phyloP scores from a whole-genome alignment of 2,888 invertebrate species.

The Laothoe populi region DNA sequence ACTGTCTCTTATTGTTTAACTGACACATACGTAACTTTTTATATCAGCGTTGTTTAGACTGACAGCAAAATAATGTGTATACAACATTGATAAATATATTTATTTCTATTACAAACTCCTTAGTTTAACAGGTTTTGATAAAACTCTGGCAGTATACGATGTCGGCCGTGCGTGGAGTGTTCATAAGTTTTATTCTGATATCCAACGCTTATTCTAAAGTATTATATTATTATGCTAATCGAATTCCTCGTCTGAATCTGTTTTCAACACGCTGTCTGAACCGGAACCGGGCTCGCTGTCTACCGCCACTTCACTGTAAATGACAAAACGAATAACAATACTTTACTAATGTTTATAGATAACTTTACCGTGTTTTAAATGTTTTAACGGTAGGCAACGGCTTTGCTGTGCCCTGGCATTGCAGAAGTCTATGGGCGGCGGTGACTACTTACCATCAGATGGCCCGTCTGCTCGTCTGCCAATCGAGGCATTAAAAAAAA shows the following conservation, averaged over 20 bases:
- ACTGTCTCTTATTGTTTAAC: not conserved
- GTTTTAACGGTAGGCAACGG: no score
- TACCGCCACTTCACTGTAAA: slow-evolving; percentile 66
- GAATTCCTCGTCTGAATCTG: slow-evolving; percentile 81
- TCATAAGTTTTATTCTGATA: slow-evolving; percentile 16
- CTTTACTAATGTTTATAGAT: no score
- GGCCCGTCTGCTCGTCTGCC: no score
- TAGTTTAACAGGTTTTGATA: not conserved
- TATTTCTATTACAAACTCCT: not conserved
- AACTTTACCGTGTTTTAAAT: no score
- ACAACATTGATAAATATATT: not conserved
- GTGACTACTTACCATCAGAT: no score
- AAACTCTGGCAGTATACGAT: no score
- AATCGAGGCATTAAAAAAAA: no score
- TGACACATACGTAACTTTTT: not conserved
- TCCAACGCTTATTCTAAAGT: slow-evolving; percentile 27
- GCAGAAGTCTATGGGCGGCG: no score
- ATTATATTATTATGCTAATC: slow-evolving; percentile 53
- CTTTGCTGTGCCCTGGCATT: no score
- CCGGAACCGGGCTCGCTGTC: slow-evolving; percentile 79
- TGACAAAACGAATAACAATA: slow-evolving; percentile 30
- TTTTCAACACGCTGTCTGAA: slow-evolving; percentile 79
- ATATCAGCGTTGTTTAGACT: not conserved
- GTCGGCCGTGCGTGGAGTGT: not conserved
- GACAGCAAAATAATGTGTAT: not conserved